These are phyloP conservation scores for Bombylius discolor DNA, from an alignment of 2,888 invertebrate species.

Conservation along the genomic window DNA sequence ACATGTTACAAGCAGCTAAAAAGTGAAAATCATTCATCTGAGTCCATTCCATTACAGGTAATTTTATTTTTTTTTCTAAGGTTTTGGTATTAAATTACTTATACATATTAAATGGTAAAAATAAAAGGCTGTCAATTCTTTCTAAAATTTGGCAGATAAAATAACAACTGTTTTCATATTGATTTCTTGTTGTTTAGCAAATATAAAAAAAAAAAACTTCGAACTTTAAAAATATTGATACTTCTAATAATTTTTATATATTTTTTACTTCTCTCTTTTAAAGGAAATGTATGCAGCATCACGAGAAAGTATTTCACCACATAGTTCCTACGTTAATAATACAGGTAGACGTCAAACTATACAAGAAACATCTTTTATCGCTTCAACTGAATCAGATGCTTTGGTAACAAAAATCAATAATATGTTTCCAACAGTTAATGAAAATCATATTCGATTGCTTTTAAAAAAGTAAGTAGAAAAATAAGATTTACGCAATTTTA, in stretches of 20 bases:
- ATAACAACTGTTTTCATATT: too few species aligned
- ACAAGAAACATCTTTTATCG: constrained; percentile 50
- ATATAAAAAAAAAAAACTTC: too few species aligned
- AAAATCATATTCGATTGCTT: constrained; percentile 73
- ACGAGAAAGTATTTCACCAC: constrained; percentile 16
- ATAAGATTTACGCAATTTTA: not conserved
- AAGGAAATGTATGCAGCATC: constrained; percentile 36
- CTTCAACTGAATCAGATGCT: constrained; percentile 54
- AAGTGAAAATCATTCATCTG: constrained; percentile 40
- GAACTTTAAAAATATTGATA: too few species aligned
- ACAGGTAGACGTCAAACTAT: constrained; percentile 25
- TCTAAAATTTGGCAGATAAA: too few species aligned
- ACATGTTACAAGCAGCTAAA: constrained; percentile 41
- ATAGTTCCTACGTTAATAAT: constrained; percentile 25
- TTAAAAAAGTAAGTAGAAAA: constrained; percentile 66
- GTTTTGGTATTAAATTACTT: too few species aligned
- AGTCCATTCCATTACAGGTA: constrained; percentile 53
- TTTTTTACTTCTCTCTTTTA: not conserved
- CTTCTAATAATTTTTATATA: too few species aligned
- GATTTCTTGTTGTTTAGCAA: too few species aligned
- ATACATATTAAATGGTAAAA: too few species aligned
- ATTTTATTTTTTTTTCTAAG: constrained; percentile 9
- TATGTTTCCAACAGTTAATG: constrained; percentile 83
- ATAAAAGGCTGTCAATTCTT: too few species aligned
- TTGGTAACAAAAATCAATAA: constrained; percentile 68